Base-by-base conservation (phyloP, 1,140 invertebrate genomes). In the Lepidurus packardi region DNA sequence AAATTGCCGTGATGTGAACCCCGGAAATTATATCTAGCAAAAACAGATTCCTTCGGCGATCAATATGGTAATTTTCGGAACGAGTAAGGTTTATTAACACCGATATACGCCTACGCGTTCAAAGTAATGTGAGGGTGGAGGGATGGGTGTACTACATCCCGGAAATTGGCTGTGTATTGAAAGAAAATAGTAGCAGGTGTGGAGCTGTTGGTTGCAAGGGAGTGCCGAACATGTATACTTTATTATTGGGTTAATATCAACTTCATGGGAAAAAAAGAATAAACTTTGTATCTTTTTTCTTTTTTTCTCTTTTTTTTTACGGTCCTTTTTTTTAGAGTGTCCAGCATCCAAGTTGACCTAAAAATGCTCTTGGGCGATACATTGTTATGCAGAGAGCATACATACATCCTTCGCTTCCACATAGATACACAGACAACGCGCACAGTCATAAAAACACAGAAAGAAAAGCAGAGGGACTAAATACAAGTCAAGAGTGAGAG, bases 301-400 rank as follows among this genome's bases (percentile, higher is more conserved):
- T 25, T 25, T 25, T 25, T 25, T 34, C 3, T 34, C 3, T 34
- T 4, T 34, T 34, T 34, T 34, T 34, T 34, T 34, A 21, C 53
- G 6, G 53, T 21, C 53, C 16, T 65, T 21, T 65, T 65, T 65
- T 2, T 65, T 65, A 4, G 16, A 11, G 53, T 65, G 53, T 65
- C 53, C 53, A 65, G 16, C 53, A 65, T 65, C 53, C 2, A 9
- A 65, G 53, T 65, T 65, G 53, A 65, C 53, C 53, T 65, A 65
- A 65, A 65, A 65, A 65, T 21, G 21, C 53, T 65, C 53, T 7
- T 65, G 53, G 53, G 53, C 53, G 53, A 65, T 65, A 65, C 53
- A 65, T 65, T 65, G 53, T 65, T 65, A 65, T 65, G 53, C 53
- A 65, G 21, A 65, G 53, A 65, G 53, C 53, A 65, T 65, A 65